These are phyloP conservation scores for Clarias laeviceps DNA, from an alignment of 2,797 vertebrate genomes.

Conservation along the genomic window DNA sequence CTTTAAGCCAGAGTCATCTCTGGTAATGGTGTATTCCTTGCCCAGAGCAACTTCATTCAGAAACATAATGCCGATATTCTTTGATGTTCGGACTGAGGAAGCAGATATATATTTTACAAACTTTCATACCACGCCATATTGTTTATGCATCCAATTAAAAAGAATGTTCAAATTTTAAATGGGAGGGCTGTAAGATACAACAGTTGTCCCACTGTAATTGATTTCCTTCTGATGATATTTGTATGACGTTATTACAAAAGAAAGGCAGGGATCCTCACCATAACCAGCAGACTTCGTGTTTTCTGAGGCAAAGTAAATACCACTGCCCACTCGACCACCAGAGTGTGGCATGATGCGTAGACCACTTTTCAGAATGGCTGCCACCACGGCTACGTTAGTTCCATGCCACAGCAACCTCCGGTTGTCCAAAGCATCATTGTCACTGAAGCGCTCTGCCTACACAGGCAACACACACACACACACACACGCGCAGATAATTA, in stretches of 20 bases:
- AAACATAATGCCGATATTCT: conserved; percentile 86
- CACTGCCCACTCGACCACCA: conserved; percentile 83
- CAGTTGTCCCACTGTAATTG: not conserved
- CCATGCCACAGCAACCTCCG: conserved; percentile 90
- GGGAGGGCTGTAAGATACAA: not conserved
- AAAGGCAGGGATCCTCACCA: conserved; percentile 66
- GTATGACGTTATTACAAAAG: not conserved
- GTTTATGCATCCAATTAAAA: not conserved
- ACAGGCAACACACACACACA: conserved; percentile 18
- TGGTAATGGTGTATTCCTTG: conserved; percentile 75
- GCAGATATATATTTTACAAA: not conserved
- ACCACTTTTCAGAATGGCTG: conserved; percentile 88
- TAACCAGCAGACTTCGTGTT: conserved; percentile 86
- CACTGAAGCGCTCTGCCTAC: conserved; percentile 78
- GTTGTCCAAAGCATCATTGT: conserved; percentile 78
- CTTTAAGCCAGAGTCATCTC: conserved; percentile 63
- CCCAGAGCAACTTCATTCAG: conserved; percentile 88
- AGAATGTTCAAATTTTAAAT: not conserved
- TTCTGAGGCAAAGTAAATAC: conserved; percentile 94
- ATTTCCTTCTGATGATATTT: not conserved
- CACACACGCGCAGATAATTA: not conserved
- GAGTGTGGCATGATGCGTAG: conserved; percentile 94
- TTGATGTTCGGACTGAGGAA: conserved; percentile 73
- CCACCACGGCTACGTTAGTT: conserved; percentile 87
- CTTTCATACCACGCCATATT: not conserved